These are phyloP conservation scores for Aegotheles bennettii DNA, from an alignment of 2,113 vertebrate species.

Conservation along the genomic window DNA sequence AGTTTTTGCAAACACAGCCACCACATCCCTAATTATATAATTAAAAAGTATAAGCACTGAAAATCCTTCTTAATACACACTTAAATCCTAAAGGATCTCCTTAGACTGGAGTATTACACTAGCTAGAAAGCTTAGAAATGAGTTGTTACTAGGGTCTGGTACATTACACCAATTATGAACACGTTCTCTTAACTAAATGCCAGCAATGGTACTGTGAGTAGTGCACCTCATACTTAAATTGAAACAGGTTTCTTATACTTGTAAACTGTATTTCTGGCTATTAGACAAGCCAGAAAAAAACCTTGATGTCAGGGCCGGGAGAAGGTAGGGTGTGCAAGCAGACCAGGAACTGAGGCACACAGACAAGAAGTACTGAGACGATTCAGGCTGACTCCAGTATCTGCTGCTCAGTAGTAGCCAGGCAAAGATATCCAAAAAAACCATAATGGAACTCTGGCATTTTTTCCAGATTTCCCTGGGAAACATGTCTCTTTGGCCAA, in stretches of 20 bases:
- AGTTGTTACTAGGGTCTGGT: neutral
- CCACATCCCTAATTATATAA: neutral
- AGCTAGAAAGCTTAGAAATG: neutral
- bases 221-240: neutral
- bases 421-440: neutral
- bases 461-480: neutral
- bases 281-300: neutral
- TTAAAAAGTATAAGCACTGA: neutral
- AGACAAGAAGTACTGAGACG: neutral
- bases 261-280: neutral
- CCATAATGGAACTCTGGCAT: fast-evolving
- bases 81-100: neutral
- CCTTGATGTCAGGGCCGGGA: too few relatives aligned
- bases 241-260: neutral
- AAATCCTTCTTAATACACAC: neutral
- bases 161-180: neutral
- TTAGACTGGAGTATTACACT: neutral
- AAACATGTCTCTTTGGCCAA: neutral
- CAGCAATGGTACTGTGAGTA: neutral
- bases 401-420: neutral
- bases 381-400: neutral
- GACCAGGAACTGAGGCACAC: neutral
- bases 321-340: neutral
- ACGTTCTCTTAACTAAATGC: neutral
- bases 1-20: neutral